Base-by-base conservation (phyloP, 2,113 vertebrate genomes). In the Pungitius pungitius region DNA sequence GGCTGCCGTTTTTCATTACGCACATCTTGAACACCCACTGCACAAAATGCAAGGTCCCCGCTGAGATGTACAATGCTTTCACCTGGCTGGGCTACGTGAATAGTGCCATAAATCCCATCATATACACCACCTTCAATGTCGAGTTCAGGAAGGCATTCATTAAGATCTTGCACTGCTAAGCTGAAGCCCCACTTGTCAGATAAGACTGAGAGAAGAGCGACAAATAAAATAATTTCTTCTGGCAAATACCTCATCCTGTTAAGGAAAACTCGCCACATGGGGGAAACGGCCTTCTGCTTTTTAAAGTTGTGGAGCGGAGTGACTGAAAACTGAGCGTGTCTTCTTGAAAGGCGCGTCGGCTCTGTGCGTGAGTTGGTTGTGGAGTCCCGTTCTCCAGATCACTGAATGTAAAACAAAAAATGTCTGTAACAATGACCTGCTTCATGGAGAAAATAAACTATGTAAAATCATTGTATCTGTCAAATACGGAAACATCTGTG, bases 61-160 rank as follows among this genome's bases (percentile, higher is more conserved):
- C 94, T 1, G 95, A 94, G 77, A 92, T 99, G 93, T 99, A 99
- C 91, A 99, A 95, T 26, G 96, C 96, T 83, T 99, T 96, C 86
- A 99, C 98, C 0, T 99, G 98, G 98, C 95, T 99, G 68, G 98
- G 98, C 73, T 99, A 99, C 0, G 97, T 99, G 89, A 99, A 99
- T 91, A 99, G 98, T 11, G 98, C 98, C 2, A 95, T 99, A 83
- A 99, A 99, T 88, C 98, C 98, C 24, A 98, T 99, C 85, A 99
- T 99, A 79, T 99, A 99, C 90, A 99, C 98, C 59, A 99, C 98
- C 77, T 99, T 99, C 89, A 99, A 99, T 80, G 90, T 98, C 0
- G 98, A 99, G 90, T 99, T 99, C 88, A 94, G 98, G 89, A 99
- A 98, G 91, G 98, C 98, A 78, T 99, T 99, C 93, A 92, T 99